A percentile compares a stretch with the other conserved stretches of the same genome.
phyloP scores from a whole-genome alignment of 2,113 vertebrate genomes.

The Stercorarius parasiticus region DNA sequence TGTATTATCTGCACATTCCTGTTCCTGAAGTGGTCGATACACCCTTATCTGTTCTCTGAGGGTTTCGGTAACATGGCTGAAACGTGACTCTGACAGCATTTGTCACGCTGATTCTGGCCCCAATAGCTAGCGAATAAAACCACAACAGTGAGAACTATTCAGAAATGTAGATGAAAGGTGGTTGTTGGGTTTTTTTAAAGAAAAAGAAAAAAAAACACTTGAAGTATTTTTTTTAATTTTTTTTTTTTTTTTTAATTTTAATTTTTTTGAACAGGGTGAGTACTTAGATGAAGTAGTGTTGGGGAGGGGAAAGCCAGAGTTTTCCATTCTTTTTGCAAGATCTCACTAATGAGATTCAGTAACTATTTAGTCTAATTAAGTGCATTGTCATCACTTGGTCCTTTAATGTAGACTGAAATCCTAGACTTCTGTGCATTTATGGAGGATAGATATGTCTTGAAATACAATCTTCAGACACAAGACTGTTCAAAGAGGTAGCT shows the following conservation, averaged over 20 bases:
- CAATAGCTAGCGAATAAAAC: not conserved
- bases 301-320: not conserved
- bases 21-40: not conserved
- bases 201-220: not conserved
- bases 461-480: not conserved
- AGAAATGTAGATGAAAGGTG: not conserved
- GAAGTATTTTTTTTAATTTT: not conserved
- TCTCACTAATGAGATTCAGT: not conserved
- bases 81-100: not conserved
- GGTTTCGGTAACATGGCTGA: not conserved
- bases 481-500: not conserved
- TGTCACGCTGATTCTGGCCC: not conserved
- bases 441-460: not conserved
- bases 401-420: conserved; percentile 22
- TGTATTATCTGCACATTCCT: conserved; percentile 13
- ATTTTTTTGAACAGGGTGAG: not conserved
- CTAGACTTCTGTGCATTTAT: not conserved
- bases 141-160: not conserved
- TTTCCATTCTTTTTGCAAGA: conserved; percentile 2
- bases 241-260: too few relatives aligned
- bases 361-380: not conserved
- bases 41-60: conserved; percentile 14
- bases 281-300: not conserved
- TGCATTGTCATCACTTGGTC: not conserved
- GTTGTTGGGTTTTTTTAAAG: not conserved